Evolutionary conservation across 2,797 vertebrate genomes (phyloP).

Genomic region (Astyanax mexicanus): DNA sequence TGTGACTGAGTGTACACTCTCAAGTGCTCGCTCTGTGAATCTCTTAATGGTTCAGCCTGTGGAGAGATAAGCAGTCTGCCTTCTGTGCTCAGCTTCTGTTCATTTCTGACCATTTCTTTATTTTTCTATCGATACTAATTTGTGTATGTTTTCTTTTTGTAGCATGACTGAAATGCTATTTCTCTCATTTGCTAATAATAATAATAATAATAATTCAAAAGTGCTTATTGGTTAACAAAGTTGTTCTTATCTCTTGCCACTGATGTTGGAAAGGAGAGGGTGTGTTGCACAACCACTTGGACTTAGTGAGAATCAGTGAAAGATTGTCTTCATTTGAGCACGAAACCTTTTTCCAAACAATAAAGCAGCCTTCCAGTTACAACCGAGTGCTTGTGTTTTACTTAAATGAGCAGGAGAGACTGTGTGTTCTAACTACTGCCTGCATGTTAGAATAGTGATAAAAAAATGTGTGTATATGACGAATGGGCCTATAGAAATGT

Average conservation of each 20-base stretch:
- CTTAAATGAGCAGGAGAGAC: slow-evolving; percentile 33
- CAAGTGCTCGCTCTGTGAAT: slow-evolving; percentile 42
- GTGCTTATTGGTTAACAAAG: slow-evolving; percentile 72
- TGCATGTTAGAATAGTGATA: no score
- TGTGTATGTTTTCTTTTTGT: slow-evolving; percentile 76
- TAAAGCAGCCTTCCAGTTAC: slow-evolving; percentile 88
- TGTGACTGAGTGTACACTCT: slow-evolving; percentile 14
- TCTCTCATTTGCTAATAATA: slow-evolving; percentile 76
- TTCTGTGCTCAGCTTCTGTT: slow-evolving; percentile 77
- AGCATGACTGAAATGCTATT: slow-evolving; percentile 81
- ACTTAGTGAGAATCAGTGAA: slow-evolving; percentile 79
- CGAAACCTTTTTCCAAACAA: slow-evolving; percentile 87
- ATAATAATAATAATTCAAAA: slow-evolving; percentile 67
- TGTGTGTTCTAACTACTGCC: no score
- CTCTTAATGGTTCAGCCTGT: slow-evolving; percentile 58
- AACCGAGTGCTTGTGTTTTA: slow-evolving; percentile 33
- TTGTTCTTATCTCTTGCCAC: slow-evolving; percentile 81
- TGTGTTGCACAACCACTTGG: slow-evolving; percentile 83
- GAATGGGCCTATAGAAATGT: no score
- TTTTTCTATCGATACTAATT: slow-evolving; percentile 67
- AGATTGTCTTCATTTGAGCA: slow-evolving; percentile 87
- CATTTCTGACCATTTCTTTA: slow-evolving; percentile 66
- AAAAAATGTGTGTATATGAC: no score
- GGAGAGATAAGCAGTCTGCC: slow-evolving; percentile 76
- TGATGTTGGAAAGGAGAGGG: slow-evolving; percentile 78